phyloP scores from a whole-genome alignment of 1,140 invertebrate species.

The Steinernema khuongi region DNA sequence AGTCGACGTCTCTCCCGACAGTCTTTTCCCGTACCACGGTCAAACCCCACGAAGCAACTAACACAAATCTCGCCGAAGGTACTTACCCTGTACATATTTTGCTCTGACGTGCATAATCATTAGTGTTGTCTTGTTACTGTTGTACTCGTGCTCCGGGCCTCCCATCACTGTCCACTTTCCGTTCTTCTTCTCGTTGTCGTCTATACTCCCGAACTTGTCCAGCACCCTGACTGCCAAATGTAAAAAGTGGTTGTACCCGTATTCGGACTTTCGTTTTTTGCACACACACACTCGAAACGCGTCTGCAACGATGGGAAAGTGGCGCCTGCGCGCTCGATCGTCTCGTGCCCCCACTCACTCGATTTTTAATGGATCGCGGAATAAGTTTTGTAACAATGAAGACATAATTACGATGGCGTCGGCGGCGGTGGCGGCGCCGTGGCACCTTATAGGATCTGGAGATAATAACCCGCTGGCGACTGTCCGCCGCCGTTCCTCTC shows the following conservation, averaged over 20 bases:
- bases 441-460: background rate
- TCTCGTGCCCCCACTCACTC: background rate
- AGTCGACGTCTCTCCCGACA: background rate
- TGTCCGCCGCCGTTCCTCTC: background rate
- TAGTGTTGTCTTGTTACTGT: slow-evolving; percentile 1
- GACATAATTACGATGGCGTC: background rate
- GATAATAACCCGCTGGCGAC: background rate
- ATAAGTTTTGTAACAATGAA: slow-evolving; percentile 15
- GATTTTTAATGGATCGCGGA: slow-evolving; percentile 3
- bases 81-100: background rate
- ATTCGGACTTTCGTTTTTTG: background rate
- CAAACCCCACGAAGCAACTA: too few species aligned
- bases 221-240: slow-evolving; percentile 10
- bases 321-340: background rate
- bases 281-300: background rate
- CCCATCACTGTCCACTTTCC: background rate
- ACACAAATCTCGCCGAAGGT: background rate
- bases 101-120: background rate
- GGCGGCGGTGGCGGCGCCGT: background rate
- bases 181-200: background rate
- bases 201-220: background rate
- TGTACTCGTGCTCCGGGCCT: too few species aligned
- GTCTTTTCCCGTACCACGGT: background rate
- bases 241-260: slow-evolving; percentile 10
- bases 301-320: background rate